A percentile compares a stretch with the other conserved stretches of the same genome.
phyloP scores from a whole-genome alignment of 2,888 invertebrate species.

The Leucophenga montana region DNA sequence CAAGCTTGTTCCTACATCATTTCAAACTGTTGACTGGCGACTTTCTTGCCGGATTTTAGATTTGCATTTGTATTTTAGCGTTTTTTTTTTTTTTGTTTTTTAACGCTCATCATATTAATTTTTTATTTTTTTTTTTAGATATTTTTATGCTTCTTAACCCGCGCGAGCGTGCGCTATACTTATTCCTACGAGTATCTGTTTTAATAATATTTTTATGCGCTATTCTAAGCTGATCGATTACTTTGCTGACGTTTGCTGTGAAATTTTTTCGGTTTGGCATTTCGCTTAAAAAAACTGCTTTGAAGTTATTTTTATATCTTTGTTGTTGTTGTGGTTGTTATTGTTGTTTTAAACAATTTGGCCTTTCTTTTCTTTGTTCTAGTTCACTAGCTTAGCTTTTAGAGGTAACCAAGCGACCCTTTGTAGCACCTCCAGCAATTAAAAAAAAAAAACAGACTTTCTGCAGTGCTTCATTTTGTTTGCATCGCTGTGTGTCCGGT shows the following conservation, averaged over 20 bases:
- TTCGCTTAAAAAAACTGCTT: too few relatives aligned
- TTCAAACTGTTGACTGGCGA: conserved; percentile 45
- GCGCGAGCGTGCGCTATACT: background rate
- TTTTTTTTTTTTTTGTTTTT: conserved; percentile 11
- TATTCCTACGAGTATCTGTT: too few relatives aligned
- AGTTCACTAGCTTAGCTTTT: too few relatives aligned
- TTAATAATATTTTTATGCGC: background rate
- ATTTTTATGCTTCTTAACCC: conserved; percentile 1
- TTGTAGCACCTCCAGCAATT: background rate
- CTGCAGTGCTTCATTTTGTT: conserved; percentile 4
- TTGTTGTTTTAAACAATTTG: conserved; percentile 22
- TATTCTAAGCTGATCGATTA: conserved; percentile 20
- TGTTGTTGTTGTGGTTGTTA: too few relatives aligned
- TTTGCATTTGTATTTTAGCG: conserved; percentile 40
- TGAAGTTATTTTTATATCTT: background rate
- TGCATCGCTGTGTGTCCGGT: background rate
- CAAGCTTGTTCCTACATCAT: conserved; percentile 43
- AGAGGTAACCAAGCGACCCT: too few relatives aligned
- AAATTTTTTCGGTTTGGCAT: background rate
- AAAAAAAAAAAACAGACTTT: too few relatives aligned
- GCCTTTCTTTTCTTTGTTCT: conserved; percentile 26
- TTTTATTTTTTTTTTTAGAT: conserved; percentile 2
- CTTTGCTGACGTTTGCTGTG: background rate
- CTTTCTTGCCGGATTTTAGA: conserved; percentile 62
- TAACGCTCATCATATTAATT: background rate